These are phyloP conservation scores for Hippocampus comes DNA, from an alignment of 2,113 vertebrate species.

Conservation along the genomic window DNA sequence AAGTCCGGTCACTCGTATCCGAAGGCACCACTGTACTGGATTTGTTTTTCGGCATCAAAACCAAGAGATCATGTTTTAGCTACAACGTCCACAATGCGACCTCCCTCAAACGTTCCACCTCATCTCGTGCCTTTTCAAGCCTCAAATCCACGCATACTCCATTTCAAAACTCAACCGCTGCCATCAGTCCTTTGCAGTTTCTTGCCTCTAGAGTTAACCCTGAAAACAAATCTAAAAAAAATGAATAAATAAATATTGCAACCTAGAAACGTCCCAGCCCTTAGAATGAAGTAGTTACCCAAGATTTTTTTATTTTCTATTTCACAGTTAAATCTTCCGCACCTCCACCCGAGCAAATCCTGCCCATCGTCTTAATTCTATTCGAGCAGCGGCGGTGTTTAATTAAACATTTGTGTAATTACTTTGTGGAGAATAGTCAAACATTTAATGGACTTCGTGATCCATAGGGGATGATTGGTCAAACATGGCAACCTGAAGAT, in stretches of 20 bases:
- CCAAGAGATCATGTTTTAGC: background rate
- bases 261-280: slow-evolving; percentile 44
- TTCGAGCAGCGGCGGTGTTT: slow-evolving; percentile 17
- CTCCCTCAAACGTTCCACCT: background rate
- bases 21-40: background rate
- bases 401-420: slow-evolving; percentile 58
- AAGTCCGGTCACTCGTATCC: background rate
- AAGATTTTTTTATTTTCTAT: background rate
- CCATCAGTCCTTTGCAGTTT: background rate
- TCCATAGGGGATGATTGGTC: slow-evolving; percentile 32
- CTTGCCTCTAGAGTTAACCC: background rate
- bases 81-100: background rate
- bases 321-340: slow-evolving; percentile 6
- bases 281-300: slow-evolving; percentile 30
- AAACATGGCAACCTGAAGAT: slow-evolving; percentile 36
- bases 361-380: slow-evolving; percentile 6
- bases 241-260: slow-evolving; percentile 29
- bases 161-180: background rate
- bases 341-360: slow-evolving; percentile 13
- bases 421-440: slow-evolving; percentile 38
- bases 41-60: background rate
- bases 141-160: background rate
- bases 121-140: background rate
- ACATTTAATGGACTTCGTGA: slow-evolving; percentile 32
- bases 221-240: slow-evolving; percentile 18